These are phyloP conservation scores for Terebella lapidaria DNA, from an alignment of 2,888 invertebrate species.

Conservation along the genomic window DNA sequence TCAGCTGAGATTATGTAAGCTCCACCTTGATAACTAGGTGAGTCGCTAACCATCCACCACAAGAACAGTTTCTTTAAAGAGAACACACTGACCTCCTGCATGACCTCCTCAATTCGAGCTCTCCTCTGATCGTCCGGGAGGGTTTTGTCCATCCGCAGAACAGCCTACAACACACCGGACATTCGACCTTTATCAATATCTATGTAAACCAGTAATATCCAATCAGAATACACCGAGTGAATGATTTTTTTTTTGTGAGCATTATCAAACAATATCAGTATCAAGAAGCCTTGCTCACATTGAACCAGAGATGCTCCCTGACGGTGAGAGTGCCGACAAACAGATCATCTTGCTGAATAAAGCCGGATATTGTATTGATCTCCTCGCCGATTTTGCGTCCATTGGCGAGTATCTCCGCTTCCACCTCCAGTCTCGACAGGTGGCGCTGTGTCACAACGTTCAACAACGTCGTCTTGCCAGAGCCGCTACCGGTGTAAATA, in stretches of 20 bases:
- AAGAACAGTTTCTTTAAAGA: no score
- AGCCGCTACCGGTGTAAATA: no score
- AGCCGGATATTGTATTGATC: constrained; percentile 62
- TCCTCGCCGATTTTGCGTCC: constrained; percentile 58
- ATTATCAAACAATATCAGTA: no score
- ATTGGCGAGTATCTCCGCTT: constrained; percentile 58
- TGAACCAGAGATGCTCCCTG: constrained; percentile 83
- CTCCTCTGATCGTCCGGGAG: constrained; percentile 27
- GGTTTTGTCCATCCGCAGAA: constrained; percentile 5
- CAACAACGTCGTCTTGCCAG: constrained; percentile 89
- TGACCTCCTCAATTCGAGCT: constrained; percentile 40
- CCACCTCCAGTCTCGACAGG: constrained; percentile 42
- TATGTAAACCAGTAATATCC: no score
- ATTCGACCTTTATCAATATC: no score
- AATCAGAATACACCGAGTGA: no score
- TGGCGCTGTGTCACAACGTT: constrained; percentile 82
- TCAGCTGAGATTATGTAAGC: no score
- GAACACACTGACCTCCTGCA: constrained; percentile 36
- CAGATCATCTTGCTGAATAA: constrained; percentile 89
- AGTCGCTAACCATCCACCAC: not conserved
- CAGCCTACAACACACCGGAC: constrained; percentile 58
- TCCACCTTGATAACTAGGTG: not conserved
- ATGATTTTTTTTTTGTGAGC: no score
- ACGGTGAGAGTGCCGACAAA: constrained; percentile 88
- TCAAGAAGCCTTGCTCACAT: constrained; percentile 50